Evolutionary conservation across 1,140 invertebrate genomes (phyloP), one percentile per base, ranked within the genome.

Genomic region (Laupala kohalensis): DNA sequence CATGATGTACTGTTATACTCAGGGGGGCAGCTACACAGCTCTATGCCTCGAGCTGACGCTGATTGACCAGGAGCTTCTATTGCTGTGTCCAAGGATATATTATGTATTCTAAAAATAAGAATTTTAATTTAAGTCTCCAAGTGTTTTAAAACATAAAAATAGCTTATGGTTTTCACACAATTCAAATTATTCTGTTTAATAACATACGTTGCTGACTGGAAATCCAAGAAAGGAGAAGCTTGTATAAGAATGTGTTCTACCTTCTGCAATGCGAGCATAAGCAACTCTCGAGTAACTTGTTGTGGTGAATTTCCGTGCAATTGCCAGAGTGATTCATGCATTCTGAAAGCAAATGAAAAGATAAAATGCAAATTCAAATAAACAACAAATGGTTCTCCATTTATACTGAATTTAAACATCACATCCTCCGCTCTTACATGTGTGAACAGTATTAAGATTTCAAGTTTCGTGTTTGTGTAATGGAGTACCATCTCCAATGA

Each of bases 221-320:
- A 87, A 74, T 91, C 87, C 0, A 86, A 83, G 37, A 88, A 86
- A 69, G 90, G 86, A 25, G 91, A 90, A 6, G 88, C 92, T 73
- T 91, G 86, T 12, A 95, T 84, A 23, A 92, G 85, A 69, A 96
- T 87, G 70, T 90, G 86, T 67, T 93, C 88, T 2, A 98, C 79
- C 77, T 94, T 92, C 76, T 96, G 93, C 30, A 98, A 82, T 3
- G 92, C 89, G 25, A 96, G 83, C 95, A 98, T 97, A 65, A 99
- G 82, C 53, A 91, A 86, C 75, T 89, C 84, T 72, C 92, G 82
- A n/a, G 85, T 86, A 0, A 93, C 87, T 74, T 83, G 83, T 24
- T 82, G 78, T 72, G 87, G 80, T 1, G 86, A 86, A 68, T 85
- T 84, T 74, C 87, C 85, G 77, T 85, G 85, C 70, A 88, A 76